These are phyloP conservation scores for Pantelozetes paolii DNA, from an alignment of 2,888 invertebrate genomes.

Conservation along the genomic window DNA sequence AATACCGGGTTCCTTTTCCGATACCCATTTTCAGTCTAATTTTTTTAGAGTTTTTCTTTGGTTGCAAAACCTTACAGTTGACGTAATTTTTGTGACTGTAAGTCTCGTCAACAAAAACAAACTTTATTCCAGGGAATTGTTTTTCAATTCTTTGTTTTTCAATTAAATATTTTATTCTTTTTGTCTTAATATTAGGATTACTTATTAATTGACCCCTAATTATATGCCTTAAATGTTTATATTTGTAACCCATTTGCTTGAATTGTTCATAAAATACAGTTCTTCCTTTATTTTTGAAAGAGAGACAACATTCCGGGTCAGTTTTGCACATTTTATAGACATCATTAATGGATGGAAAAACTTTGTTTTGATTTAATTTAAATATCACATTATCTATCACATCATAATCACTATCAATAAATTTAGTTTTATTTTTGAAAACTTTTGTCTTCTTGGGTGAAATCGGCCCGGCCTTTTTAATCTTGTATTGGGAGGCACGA, in stretches of 20 bases:
- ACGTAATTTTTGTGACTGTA: background rate
- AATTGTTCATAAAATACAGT: background rate
- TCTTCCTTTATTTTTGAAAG: background rate
- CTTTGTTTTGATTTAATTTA: background rate
- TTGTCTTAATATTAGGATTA: background rate
- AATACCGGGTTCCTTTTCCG: background rate
- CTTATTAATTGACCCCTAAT: background rate
- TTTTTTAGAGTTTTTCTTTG: background rate
- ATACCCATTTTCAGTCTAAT: background rate
- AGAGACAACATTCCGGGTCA: background rate
- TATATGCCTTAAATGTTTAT: background rate
- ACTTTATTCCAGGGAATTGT: background rate
- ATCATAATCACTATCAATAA: no score
- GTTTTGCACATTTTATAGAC: background rate
- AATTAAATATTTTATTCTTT: background rate
- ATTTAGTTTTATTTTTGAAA: no score
- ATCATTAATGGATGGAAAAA: background rate
- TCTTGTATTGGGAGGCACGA: no score
- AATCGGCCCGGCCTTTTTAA: no score
- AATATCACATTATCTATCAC: background rate
- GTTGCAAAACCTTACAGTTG: background rate
- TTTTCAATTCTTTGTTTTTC: background rate
- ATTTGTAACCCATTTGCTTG: slow-evolving; percentile 1
- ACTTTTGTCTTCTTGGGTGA: no score
- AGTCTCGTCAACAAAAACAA: background rate